Evolutionary conservation across 2,113 vertebrate genomes (phyloP), one percentile per base, ranked within the genome.

Genomic region (Murina feae): DNA sequence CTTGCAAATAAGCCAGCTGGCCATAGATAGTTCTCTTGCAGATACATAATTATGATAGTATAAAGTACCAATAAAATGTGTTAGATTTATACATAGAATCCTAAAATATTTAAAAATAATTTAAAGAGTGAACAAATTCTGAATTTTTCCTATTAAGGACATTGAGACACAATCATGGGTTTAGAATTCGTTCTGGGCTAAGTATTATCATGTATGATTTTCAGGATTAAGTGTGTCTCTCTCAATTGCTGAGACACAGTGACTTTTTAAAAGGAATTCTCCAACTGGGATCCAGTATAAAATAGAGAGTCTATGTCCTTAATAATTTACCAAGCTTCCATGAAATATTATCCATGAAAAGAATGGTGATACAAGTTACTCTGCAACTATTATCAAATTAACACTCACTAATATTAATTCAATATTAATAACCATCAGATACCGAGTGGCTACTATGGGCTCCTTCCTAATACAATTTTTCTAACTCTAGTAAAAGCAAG

Each of bases 381-480:
- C 30, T 86, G 87, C 12, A 88, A 66, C 68, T 88, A 75, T 90
- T 79, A 82, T 55, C 32, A 91, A 94, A 78, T 93, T 93, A 85
- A 87, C 35, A 92, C 85, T 92, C 82, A 72, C 65, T 86, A 96
- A 80, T 89, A 91, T 72, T 60, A 91, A 86, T 76, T 74, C 47
- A 53, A 83, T 75, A 66, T 76, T 68, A 75, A 87, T 95, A 82
- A 76, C 47, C 51, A 75, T 44, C 18, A 84, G 53, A 83, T 93
- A 94, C 35, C 63, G 42, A 86, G 63, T 78, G 53, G 32, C 51
- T 90, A 35, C 74, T 91, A 42, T 75, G 71, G 66, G 69, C 32
- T 95, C 39, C 79, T 86, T 68, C 35, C n/a, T 86, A 85, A 88
- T 86, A 95, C 90, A 66, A 90, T 85, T 95, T 95, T 90, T 42